phyloP scores from a whole-genome alignment of 2,888 invertebrate species.

The Cephus pygmeus region DNA sequence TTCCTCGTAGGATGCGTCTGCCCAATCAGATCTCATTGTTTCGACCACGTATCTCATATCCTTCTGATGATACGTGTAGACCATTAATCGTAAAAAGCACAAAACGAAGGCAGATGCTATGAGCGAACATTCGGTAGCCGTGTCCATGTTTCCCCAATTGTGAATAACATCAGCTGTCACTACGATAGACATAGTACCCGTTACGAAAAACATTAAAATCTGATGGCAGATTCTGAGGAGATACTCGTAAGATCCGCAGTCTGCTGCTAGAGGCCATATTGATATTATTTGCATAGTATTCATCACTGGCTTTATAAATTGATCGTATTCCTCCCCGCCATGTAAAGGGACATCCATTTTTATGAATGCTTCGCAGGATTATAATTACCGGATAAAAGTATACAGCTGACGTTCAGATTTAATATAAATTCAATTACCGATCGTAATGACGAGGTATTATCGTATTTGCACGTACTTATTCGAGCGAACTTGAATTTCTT shows the following conservation, averaged over 20 bases:
- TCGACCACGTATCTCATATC: conserved; percentile 47
- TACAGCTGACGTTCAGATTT: not conserved
- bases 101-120: conserved; percentile 41
- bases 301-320: conserved; percentile 40
- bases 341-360: conserved; percentile 12
- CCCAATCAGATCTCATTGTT: conserved; percentile 53
- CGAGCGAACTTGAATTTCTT: not conserved
- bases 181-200: conserved; percentile 19
- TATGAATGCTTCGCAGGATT: not conserved
- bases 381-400: not conserved
- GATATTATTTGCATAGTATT: conserved; percentile 33
- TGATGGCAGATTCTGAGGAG: conserved; percentile 30
- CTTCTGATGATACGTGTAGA: conserved; percentile 37
- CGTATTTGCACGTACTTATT: too few species aligned
- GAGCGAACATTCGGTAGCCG: conserved; percentile 48
- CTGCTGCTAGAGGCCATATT: conserved; percentile 44
- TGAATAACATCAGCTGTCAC: conserved; percentile 39
- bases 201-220: conserved; percentile 32
- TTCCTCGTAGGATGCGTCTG: conserved; percentile 31
- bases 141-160: conserved; percentile 40
- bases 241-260: conserved; percentile 11
- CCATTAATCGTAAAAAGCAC: conserved; percentile 37
- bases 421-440: not conserved
- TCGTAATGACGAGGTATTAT: not conserved
- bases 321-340: conserved; percentile 36